Evolutionary conservation across 2,113 vertebrate genomes (phyloP).

Genomic region (Sphaerodactylus townsendi): DNA sequence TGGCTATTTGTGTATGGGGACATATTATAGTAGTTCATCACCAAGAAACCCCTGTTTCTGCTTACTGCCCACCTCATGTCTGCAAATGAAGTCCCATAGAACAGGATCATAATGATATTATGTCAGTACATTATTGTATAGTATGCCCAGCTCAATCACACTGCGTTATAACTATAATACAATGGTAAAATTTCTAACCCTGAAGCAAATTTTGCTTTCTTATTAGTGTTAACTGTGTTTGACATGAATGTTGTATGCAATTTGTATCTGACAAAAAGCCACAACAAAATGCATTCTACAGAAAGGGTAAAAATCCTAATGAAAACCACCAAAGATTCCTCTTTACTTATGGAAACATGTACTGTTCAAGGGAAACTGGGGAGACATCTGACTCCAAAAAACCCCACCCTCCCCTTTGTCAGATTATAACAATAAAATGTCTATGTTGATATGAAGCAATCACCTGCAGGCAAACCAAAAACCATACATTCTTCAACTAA

Average conservation of each 20-base stretch:
- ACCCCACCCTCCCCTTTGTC: conserved; percentile 59
- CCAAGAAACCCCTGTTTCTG: too few relatives aligned
- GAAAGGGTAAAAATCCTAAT: conserved; percentile 11
- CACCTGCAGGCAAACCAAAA: conserved; percentile 71
- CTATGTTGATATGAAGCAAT: conserved; percentile 72
- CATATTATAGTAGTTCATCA: too few relatives aligned
- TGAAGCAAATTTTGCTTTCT: conserved; percentile 10
- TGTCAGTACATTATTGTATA: too few relatives aligned
- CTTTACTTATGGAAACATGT: conserved; percentile 29
- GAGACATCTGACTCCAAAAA: conserved; percentile 55
- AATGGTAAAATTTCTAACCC: neutral
- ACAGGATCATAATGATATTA: too few relatives aligned
- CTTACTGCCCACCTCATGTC: too few relatives aligned
- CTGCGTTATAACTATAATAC: neutral
- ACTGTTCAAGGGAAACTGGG: conserved; percentile 37
- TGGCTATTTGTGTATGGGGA: neutral
- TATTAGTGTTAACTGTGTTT: neutral
- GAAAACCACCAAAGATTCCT: conserved; percentile 38
- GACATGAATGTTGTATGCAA: neutral
- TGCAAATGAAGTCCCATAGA: too few relatives aligned
- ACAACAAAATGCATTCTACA: conserved; percentile 17
- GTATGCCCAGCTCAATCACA: neutral
- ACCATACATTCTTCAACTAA: conserved; percentile 68
- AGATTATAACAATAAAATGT: conserved; percentile 64
- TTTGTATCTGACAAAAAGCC: conserved; percentile 1